Percentiles rank a stretch among this genome's conserved stretches.
These are phyloP conservation scores for Tragelaphus strepsiceros DNA, from an alignment of 2,113 vertebrate species.

Conservation along the genomic window DNA sequence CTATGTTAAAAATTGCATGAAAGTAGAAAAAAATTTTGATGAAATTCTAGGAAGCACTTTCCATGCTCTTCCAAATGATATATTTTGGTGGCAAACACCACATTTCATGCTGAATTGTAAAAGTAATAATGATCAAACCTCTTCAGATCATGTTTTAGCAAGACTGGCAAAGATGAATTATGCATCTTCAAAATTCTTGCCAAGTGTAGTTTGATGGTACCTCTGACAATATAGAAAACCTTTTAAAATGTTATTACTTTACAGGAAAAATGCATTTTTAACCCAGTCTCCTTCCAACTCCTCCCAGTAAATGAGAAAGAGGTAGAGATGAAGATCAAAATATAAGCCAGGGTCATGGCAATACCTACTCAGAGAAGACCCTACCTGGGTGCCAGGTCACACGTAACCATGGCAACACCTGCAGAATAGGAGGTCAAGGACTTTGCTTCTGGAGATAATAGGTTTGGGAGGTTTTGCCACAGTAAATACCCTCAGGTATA, in stretches of 20 bases:
- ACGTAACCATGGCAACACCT: background rate
- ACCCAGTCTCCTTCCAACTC: background rate
- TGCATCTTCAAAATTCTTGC: constrained; percentile 54
- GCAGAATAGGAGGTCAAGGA: background rate
- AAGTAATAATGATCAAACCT: constrained; percentile 43
- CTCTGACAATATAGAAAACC: background rate
- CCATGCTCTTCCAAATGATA: constrained; percentile 45
- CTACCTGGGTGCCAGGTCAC: no score
- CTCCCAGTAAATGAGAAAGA: background rate
- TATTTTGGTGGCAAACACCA: constrained; percentile 39
- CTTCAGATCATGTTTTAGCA: constrained; percentile 64
- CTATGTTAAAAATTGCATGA: constrained; percentile 14
- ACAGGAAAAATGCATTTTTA: background rate
- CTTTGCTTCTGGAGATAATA: background rate
- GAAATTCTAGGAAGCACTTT: constrained; percentile 47
- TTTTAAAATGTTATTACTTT: background rate
- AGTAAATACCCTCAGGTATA: background rate
- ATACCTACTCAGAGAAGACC: background rate
- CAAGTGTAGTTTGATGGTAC: constrained; percentile 57
- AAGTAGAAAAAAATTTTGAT: background rate
- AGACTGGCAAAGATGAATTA: constrained; percentile 46
- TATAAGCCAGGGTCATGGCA: background rate
- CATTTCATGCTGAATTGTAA: constrained; percentile 28
- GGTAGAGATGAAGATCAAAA: background rate
- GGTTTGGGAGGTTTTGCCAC: no score